Evolutionary conservation across 1,140 invertebrate species (phyloP).

Genomic region (Conopomorpha cramerella): DNA sequence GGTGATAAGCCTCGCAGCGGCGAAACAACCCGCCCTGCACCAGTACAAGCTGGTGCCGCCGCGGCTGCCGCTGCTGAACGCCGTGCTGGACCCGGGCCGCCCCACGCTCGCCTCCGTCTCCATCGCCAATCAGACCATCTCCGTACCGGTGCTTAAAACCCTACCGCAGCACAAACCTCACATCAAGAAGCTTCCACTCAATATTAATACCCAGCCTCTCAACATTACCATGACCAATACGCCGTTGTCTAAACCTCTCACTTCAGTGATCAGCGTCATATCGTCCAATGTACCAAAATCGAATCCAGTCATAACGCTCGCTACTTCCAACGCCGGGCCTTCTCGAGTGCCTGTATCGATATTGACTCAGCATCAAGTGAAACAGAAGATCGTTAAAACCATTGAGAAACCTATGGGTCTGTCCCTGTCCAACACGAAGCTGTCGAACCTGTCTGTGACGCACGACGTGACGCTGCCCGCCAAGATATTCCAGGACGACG

Average conservation of each 20-base stretch:
- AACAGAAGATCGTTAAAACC: constrained; percentile 57
- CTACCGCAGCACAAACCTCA: constrained; percentile 45
- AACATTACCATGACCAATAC: constrained; percentile 38
- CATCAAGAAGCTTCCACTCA: constrained; percentile 50
- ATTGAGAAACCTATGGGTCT: constrained; percentile 60
- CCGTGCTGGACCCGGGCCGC: constrained; percentile 45
- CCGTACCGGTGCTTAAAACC: constrained; percentile 63
- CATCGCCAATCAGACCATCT: constrained; percentile 65
- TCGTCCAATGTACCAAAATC: constrained; percentile 47
- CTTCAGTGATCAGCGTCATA: constrained; percentile 54
- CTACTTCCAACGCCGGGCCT: constrained; percentile 30
- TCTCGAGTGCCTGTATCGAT: constrained; percentile 48
- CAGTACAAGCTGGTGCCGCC: constrained; percentile 54
- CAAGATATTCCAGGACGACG: constrained; percentile 67
- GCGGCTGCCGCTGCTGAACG: constrained; percentile 41
- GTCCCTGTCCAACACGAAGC: constrained; percentile 50
- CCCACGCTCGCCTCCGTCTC: constrained; percentile 61
- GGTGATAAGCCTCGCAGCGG: constrained; percentile 49
- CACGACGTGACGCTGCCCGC: constrained; percentile 63
- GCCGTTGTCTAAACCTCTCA: constrained; percentile 39
- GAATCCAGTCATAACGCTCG: constrained; percentile 44
- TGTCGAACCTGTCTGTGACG: constrained; percentile 60
- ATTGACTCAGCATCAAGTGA: constrained; percentile 51
- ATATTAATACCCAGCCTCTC: constrained; percentile 30
- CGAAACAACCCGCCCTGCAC: constrained; percentile 40